These are phyloP conservation scores for Parochlus steinenii DNA, from an alignment of 2,888 invertebrate species.

Conservation along the genomic window DNA sequence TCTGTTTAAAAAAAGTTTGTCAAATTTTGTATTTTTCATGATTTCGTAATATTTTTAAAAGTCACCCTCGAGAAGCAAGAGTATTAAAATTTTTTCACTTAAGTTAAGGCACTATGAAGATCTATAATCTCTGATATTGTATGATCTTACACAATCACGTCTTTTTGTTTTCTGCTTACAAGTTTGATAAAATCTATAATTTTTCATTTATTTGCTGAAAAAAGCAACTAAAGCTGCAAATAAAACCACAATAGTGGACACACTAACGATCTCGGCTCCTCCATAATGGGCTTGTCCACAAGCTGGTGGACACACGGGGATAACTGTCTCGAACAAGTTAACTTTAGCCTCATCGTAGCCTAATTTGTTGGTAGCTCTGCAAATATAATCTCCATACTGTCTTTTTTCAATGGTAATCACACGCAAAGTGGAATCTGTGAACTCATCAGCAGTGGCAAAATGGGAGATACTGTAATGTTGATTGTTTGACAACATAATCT, in stretches of 20 bases:
- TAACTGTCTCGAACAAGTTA: conserved; percentile 73
- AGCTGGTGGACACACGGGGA: conserved; percentile 86
- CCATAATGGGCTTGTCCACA: conserved; percentile 37
- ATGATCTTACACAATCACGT: too few relatives aligned
- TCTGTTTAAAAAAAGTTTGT: too few relatives aligned
- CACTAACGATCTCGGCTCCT: conserved; percentile 23
- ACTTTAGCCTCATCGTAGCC: conserved; percentile 66
- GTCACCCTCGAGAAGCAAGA: too few relatives aligned
- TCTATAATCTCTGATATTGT: too few relatives aligned
- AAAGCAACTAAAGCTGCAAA: conserved; percentile 32
- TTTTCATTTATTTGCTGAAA: conserved; percentile 18
- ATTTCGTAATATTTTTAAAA: too few relatives aligned
- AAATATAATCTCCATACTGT: conserved; percentile 72
- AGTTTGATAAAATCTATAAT: too few relatives aligned
- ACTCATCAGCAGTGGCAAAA: conserved; percentile 82
- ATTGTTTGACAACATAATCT: conserved; percentile 64
- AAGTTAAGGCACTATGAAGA: too few relatives aligned
- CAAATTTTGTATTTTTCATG: too few relatives aligned
- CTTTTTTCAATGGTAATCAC: conserved; percentile 82
- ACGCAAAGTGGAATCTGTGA: conserved; percentile 75
- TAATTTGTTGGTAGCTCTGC: conserved; percentile 77
- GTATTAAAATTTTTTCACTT: too few relatives aligned
- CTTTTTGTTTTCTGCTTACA: too few relatives aligned
- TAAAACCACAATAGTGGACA: conserved; percentile 33
- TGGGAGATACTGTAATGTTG: conserved; percentile 84